Base-by-base conservation (phyloP, 2,797 vertebrate species). In the Neopelma chrysocephalum region DNA sequence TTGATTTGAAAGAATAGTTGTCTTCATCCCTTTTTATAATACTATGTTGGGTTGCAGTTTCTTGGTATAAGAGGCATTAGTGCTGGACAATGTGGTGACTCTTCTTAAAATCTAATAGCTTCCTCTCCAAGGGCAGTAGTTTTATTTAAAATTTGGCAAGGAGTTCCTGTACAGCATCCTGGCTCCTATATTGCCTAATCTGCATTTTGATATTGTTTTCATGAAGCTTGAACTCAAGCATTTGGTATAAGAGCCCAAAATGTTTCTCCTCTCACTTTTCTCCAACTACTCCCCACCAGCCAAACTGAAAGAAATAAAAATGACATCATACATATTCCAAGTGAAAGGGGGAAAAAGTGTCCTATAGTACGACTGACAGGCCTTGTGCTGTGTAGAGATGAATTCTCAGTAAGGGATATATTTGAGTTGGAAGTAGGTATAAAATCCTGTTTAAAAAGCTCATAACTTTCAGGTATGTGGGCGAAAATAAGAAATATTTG, bases 201-300 rank as follows among this genome's bases (percentile, higher is more conserved):
- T 0, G 1, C 75, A 65, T 69, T 88, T 90, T 92, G 91, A 80
- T 83, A 83, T 56, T 77, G n/a, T 85, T 93, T 93, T 64, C 51
- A n/a, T 15, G 56, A 80, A 77, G 32, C 45, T 92, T 58, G 73
- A 38, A 65, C 36, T 79, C 9, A 11, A 36, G 36, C 54, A 90
- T 61, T 56, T 90, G 72, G 83, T 87, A 89, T 26, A 47, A 69
- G 34, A 82, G 18, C 34, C 54, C 57, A 83, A 80, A 32, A 61
- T 82, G 58, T 95, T 95, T 85, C 72, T 89, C 69, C 58, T 90
- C 83, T 93, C 83, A 64, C 80, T 91, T 90, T 75, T 71, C 48
- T 85, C 26, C 54, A 27, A 53, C 29, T 79, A 48, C 16, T 92
- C 38, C 45, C 22, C 57, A 93, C 36, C 27, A 40, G 54, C 36